Base-by-base conservation (phyloP, 2,888 invertebrate species). In the Chrysolina oricalcia region DNA sequence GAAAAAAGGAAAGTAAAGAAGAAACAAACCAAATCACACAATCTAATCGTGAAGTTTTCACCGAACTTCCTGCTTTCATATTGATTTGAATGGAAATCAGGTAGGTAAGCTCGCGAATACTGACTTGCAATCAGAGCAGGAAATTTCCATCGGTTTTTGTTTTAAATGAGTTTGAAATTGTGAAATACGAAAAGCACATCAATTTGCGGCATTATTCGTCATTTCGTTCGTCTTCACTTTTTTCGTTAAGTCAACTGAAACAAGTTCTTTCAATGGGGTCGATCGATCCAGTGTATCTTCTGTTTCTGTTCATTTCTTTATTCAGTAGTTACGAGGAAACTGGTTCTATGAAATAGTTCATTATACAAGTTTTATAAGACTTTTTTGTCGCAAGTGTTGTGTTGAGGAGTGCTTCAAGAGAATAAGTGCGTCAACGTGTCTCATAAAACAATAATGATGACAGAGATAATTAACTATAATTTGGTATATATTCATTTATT, bases 91-190 rank as follows among this genome's bases (percentile, higher is more conserved):
- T 68, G 68, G 68, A 68, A 68, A 68, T 68, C 35, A 68, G 68
- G 68, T 68, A 68, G 68, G 68, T 68, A 48, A 68, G 68, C 21
- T 40, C 50, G 50, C 59, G 59, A 15, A 59, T 17, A 53, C 43
- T 65, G 70, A 64, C 48, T 63, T 27, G 50, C 73, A 73, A 73
- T 73, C 73, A 73, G 68, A 27, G 63, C 59, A 50, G 68, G 68
- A 68, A 73, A 73, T 35, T 73, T 67, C 68, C 67, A 73, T 73
- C 63, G 73, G 67, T 73, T 73, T 59, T 73, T 73, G 63, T 63
- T 69, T 73, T 68, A 69, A 67, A 59, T 50, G 73, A 69, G 68
- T 73, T 73, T 73, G 50, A 73, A 73, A 67, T 73, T 69, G 68
- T 68, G n/a, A 68, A 73, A 67, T 73, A 68, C 68, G 40, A 40